Percentiles rank a stretch among this genome's conserved stretches.
These are phyloP conservation scores for Phthorimaea operculella DNA, from an alignment of 1,140 invertebrate genomes.

Conservation along the genomic window DNA sequence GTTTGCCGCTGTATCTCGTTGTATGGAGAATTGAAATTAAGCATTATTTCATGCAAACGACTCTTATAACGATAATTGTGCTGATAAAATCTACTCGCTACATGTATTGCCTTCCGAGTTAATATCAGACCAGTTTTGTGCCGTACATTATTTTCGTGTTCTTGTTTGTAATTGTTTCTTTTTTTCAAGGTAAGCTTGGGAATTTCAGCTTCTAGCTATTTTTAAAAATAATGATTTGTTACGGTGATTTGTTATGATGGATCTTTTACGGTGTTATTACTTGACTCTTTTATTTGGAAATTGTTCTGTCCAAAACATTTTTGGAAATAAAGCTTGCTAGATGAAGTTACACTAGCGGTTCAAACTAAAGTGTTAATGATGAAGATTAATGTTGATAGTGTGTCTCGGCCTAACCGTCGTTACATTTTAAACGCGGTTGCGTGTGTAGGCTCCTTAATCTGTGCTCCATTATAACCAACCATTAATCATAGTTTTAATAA, in stretches of 20 bases:
- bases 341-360: conserved; percentile 25
- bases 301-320: conserved; percentile 16
- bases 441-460: conserved; percentile 56
- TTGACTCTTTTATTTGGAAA: no score
- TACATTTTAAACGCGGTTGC: conserved; percentile 47
- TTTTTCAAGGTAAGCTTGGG: no score
- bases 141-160: no score
- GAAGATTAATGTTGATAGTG: conserved; percentile 54
- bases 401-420: conserved; percentile 45
- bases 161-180: no score
- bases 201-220: no score
- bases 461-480: conserved; percentile 53
- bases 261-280: no score
- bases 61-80: conserved; percentile 44
- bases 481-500: conserved; percentile 68
- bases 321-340: conserved; percentile 15
- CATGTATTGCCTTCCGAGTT: conserved; percentile 26
- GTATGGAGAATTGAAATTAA: conserved; percentile 54
- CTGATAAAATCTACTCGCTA: conserved; percentile 40
- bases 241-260: no score
- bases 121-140: conserved; percentile 29
- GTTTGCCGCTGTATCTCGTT: conserved; percentile 42
- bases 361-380: conserved; percentile 53
- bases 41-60: conserved; percentile 59
- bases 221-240: no score